Conservation (phyloP, 2,888 invertebrate species). For the Cecidostiba fungosa region DNA sequence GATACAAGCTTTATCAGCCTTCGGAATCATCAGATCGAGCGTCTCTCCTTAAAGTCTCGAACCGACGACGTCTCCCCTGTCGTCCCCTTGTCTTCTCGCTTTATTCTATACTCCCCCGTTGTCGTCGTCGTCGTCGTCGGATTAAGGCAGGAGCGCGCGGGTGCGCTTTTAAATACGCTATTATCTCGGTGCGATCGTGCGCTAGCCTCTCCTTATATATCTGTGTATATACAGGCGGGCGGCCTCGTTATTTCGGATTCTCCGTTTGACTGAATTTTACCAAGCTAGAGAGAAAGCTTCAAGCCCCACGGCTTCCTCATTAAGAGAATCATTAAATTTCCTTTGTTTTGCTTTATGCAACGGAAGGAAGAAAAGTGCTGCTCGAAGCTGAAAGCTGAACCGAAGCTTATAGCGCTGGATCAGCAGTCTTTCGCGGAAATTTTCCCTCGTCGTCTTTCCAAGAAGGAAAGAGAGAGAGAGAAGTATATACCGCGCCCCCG, state of each 20-base stretch:
- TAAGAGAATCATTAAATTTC: constrained; percentile 57
- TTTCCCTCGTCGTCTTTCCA: not conserved
- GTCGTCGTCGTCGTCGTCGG: not conserved
- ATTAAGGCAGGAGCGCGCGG: not conserved
- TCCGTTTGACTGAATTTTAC: constrained; percentile 18
- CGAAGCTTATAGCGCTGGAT: constrained; percentile 11
- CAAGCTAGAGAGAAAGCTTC: not conserved
- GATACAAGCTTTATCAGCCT: constrained; percentile 2
- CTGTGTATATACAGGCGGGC: not conserved
- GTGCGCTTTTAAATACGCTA: constrained; percentile 51
- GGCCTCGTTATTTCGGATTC: constrained; percentile 57
- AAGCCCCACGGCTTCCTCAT: constrained; percentile 33
- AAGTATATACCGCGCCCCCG: not conserved
- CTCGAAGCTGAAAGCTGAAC: not conserved
- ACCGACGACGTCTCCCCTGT: not conserved
- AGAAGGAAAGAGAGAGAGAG: not conserved
- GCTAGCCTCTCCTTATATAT: not conserved
- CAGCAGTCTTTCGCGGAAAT: constrained; percentile 10
- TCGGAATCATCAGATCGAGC: not conserved
- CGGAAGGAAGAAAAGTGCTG: not conserved
- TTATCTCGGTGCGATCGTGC: constrained; percentile 43
- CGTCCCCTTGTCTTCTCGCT: not conserved
- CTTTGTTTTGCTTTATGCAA: constrained; percentile 46
- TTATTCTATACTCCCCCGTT: not conserved
- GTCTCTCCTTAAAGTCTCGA: not conserved